These are phyloP conservation scores for Anoura caudifer DNA, from an alignment of 2,113 vertebrate species.

Conservation along the genomic window DNA sequence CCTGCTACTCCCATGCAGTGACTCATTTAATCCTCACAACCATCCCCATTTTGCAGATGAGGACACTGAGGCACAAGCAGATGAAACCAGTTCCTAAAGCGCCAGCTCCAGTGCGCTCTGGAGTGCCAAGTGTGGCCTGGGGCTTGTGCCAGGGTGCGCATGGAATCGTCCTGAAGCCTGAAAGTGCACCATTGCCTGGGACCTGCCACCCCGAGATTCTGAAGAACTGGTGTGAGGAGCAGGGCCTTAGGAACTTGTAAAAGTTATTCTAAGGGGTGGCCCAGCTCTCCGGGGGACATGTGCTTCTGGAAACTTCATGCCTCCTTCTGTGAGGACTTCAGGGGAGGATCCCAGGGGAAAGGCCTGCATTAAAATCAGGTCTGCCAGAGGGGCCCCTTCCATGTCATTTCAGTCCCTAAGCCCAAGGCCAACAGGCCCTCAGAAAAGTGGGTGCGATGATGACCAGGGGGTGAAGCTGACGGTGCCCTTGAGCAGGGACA, in stretches of 20 bases:
- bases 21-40: fast-evolving
- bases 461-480: not conserved
- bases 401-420: not conserved
- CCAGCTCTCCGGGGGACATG: not conserved
- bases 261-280: no score
- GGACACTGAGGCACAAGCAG: not conserved
- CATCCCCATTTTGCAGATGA: not conserved
- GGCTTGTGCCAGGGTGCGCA: fast-evolving
- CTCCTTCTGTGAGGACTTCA: not conserved
- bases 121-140: fast-evolving
- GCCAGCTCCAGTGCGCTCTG: fast-evolving
- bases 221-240: not conserved
- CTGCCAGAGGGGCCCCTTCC: not conserved
- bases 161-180: not conserved
- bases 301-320: not conserved
- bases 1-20: fast-evolving
- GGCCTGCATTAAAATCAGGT: not conserved
- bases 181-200: not conserved
- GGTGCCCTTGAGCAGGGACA: not conserved
- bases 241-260: not conserved
- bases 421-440: not conserved
- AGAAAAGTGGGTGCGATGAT: fast-evolving
- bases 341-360: not conserved
- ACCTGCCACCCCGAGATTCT: not conserved
- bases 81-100: fast-evolving